Conservation (phyloP, 1,140 invertebrate genomes). For the Brevipalpus yothersi region DNA sequence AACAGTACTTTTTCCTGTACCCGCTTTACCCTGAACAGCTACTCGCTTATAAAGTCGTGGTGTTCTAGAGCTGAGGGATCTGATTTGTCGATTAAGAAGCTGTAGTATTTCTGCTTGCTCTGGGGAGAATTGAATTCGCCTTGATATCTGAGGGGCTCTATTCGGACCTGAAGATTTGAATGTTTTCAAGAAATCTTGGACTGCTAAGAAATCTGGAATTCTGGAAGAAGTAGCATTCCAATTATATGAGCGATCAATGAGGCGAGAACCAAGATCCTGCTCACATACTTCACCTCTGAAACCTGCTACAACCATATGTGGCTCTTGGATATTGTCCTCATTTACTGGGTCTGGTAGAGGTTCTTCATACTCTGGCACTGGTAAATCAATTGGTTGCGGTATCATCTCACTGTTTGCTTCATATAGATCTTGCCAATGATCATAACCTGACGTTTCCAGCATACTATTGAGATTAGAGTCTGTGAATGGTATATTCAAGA, state of each 20-base stretch:
- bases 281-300: background rate
- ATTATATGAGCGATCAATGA: background rate
- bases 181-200: background rate
- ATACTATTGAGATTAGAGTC: background rate
- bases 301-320: background rate
- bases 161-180: background rate
- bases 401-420: background rate
- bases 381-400: background rate
- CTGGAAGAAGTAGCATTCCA: background rate
- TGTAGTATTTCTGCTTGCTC: background rate
- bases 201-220: background rate
- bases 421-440: background rate
- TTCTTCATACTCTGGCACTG: background rate
- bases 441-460: background rate
- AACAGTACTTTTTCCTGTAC: background rate
- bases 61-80: background rate
- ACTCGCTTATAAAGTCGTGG: background rate
- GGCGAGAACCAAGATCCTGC: background rate
- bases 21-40: background rate
- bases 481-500: background rate
- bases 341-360: background rate
- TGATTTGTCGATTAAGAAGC: background rate
- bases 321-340: background rate
- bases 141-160: background rate
- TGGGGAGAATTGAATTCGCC: background rate